phyloP scores from a whole-genome alignment of 2,113 vertebrate genomes.

The Anarhynchus alexandrinus region DNA sequence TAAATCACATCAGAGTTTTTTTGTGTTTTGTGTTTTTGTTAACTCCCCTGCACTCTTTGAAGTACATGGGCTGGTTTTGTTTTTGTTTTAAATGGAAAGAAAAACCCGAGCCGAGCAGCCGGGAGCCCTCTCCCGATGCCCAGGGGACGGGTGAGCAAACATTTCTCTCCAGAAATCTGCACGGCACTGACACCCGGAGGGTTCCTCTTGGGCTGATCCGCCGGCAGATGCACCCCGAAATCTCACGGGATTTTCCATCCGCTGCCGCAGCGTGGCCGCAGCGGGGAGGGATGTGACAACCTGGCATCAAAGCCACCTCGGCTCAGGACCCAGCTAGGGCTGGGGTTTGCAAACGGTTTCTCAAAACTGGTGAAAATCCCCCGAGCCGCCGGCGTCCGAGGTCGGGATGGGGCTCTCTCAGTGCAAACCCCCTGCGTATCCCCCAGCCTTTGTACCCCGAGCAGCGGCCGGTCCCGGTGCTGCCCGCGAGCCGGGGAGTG shows the following conservation, averaged over 20 bases:
- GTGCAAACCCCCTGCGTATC: neutral
- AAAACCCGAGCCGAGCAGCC: neutral
- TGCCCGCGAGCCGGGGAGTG: accelerated
- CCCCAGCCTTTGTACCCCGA: neutral
- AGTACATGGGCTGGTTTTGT: neutral
- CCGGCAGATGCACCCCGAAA: neutral
- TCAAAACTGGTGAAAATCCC: neutral
- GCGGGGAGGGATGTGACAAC: neutral
- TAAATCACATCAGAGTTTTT: neutral
- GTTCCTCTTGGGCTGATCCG: neutral
- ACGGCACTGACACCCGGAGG: neutral
- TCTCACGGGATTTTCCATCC: neutral
- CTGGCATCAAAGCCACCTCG: neutral
- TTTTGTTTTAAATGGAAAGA: neutral
- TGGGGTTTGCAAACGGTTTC: neutral
- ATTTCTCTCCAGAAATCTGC: neutral
- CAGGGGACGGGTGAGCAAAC: neutral
- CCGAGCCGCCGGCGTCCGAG: accelerated
- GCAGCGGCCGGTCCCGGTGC: neutral
- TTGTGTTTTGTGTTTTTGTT: neutral
- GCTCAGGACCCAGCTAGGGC: too few species aligned
- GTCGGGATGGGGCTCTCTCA: accelerated
- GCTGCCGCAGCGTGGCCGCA: neutral
- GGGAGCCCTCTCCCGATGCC: neutral
- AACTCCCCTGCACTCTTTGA: slow-evolving; percentile 23